A percentile compares a stretch with the other conserved stretches of the same genome.
Conservation (phyloP, 2,888 invertebrate species). For the Allolobophora icterica region DNA sequence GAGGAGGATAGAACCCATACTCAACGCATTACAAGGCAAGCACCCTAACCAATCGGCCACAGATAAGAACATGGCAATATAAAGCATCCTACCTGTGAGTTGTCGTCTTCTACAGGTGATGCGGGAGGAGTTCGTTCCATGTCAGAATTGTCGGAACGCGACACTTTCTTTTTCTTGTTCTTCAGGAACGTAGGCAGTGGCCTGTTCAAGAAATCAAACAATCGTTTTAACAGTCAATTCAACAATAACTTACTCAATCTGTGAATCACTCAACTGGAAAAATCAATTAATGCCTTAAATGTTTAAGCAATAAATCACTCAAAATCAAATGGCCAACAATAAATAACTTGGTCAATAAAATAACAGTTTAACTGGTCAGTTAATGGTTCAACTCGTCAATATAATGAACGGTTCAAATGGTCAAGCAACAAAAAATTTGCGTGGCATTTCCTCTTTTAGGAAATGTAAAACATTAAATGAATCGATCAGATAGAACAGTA, state of each 20-base stretch:
- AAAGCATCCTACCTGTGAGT: neutral
- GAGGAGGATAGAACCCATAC: too few relatives aligned
- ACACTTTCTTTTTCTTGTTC: conserved; percentile 54
- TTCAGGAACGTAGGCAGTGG: conserved; percentile 61
- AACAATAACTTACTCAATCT: neutral
- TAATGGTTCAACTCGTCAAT: neutral
- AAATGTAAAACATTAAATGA: neutral
- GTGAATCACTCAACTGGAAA: neutral
- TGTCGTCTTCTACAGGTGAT: conserved; percentile 38
- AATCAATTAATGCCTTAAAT: neutral
- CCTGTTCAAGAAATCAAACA: conserved; percentile 48
- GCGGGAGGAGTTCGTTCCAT: conserved; percentile 41
- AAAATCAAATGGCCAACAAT: neutral
- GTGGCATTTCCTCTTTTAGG: neutral
- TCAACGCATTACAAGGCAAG: too few relatives aligned
- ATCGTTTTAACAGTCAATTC: neutral
- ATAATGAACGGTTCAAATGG: neutral
- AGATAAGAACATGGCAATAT: too few relatives aligned
- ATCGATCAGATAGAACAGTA: neutral
- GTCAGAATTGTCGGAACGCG: conserved; percentile 58
- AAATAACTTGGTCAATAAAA: neutral
- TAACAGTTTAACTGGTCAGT: neutral
- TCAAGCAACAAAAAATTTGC: neutral
- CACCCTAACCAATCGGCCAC: too few relatives aligned
- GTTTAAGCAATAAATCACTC: neutral